Evolutionary conservation across 2,888 invertebrate genomes (phyloP), one percentile per base, ranked within the genome.

Genomic region (Anagyrus pseudococci): DNA sequence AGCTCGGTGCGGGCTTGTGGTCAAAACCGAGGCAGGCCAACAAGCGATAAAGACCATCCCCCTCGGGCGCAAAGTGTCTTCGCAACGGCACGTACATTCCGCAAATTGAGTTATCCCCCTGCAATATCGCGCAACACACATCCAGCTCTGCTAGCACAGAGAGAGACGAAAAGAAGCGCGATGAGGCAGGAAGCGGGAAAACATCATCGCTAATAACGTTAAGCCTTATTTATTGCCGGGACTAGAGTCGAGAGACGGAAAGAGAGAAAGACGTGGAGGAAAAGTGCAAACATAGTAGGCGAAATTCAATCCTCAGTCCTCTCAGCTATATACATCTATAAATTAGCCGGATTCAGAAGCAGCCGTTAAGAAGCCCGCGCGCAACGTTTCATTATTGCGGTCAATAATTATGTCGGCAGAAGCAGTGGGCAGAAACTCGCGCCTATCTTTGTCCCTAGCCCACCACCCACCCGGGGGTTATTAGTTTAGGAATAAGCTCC

Each of bases 401-500:
- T 59, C 67, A 62, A 71, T 72, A 71, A 69, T 70, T 70, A 69
- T 68, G 52, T 59, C 62, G 40, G n/a, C 20, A 17, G 41, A 19
- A 13, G 1, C 7, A 4, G 1, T 8, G 37, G 17, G 1, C 10
- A 19, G 23, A 33, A 37, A 53, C 46, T 49, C 55, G 59, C 59
- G 54, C 2, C 53, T 58, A 59, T 55, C 66, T 59, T 56, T 66
- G 56, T 66, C 60, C 22, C 43, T 50, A 17, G 20, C 1, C 44
- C 6, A 29, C 46, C 44, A 25, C 48, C 20, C 58, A 25, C 41
- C 46, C 13, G 61, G 70, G 64, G 75, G 75, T 77, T 76, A 77
- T 77, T 77, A 74, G 77, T 73, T 75, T 74, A 77, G 75, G 77
- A 77, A n/a, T n/a, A n/a, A 75, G 73, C 73, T 73, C 72, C 68